Percentiles rank a stretch among this genome's conserved stretches.
These are phyloP conservation scores for Formica selysi DNA, from an alignment of 1,140 invertebrate genomes.

Conservation along the genomic window DNA sequence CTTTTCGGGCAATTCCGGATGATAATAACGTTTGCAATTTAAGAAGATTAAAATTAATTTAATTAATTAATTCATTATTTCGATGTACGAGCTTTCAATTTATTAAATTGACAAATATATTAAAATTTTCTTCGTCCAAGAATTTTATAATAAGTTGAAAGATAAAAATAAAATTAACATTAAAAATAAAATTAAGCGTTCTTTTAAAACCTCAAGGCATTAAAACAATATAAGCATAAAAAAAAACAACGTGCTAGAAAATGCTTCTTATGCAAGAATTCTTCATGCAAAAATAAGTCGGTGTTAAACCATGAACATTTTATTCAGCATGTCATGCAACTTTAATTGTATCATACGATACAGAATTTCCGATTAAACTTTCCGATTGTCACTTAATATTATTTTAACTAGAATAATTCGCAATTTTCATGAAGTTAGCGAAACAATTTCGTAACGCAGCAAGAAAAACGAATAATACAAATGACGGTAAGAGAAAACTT, in stretches of 20 bases:
- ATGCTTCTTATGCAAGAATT: conserved; percentile 3
- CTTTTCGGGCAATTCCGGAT: background rate
- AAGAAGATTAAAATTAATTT: conserved; percentile 9
- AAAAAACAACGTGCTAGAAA: background rate
- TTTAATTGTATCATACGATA: background rate
- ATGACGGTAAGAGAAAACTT: background rate
- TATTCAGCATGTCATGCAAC: background rate
- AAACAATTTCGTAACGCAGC: background rate
- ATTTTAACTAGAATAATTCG: conserved; percentile 23
- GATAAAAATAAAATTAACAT: conserved; percentile 21
- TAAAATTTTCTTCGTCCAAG: background rate
- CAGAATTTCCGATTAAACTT: background rate
- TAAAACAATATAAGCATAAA: background rate
- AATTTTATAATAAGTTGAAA: background rate
- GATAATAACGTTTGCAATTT: background rate
- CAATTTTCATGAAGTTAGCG: background rate
- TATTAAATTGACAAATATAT: conserved; percentile 15
- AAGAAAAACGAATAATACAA: conserved; percentile 1
- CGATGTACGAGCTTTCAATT: background rate
- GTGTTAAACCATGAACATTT: background rate
- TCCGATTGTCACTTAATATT: background rate
- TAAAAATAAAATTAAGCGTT: conserved; percentile 25
- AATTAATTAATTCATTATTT: conserved; percentile 2
- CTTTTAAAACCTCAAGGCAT: background rate
- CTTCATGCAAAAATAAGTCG: conserved; percentile 1